A percentile compares a stretch with the other conserved stretches of the same genome.
Conservation (phyloP, 2,888 invertebrate species). For the Drosophila atripex region DNA sequence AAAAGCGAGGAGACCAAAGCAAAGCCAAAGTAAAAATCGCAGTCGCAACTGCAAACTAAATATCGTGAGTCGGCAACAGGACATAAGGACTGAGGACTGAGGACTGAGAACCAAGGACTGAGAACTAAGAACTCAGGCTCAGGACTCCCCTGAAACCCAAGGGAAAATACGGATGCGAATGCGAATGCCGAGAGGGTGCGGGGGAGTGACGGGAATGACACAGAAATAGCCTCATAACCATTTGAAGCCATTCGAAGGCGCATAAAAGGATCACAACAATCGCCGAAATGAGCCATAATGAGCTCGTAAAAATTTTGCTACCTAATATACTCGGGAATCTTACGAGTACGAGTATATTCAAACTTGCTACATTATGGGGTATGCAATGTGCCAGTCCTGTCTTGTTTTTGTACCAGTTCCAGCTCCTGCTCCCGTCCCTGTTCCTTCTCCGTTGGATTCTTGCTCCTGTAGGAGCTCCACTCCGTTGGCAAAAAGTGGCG, state of each 20-base stretch:
- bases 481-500: constrained; percentile 29
- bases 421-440: constrained; percentile 17
- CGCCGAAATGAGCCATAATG: constrained; percentile 85
- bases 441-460: background rate
- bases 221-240: constrained; percentile 83
- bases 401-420: constrained; percentile 12
- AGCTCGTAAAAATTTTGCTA: constrained; percentile 85
- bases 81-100: constrained; percentile 10
- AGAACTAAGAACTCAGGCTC: constrained; percentile 38
- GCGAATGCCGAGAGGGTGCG: constrained; percentile 24
- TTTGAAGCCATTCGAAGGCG: constrained; percentile 83
- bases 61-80: constrained; percentile 54
- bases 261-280: constrained; percentile 85
- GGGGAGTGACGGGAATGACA: constrained; percentile 47
- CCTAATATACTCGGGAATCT: constrained; percentile 84
- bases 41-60: constrained; percentile 79
- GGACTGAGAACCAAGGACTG: constrained; percentile 4
- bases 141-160: constrained; percentile 25
- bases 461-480: constrained; percentile 29
- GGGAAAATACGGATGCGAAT: constrained; percentile 38
- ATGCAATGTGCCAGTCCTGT: constrained; percentile 24
- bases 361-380: constrained; percentile 75
- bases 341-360: constrained; percentile 79
- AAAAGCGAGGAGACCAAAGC: constrained; percentile 38
- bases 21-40: constrained; percentile 73